Percentiles rank a stretch among this genome's conserved stretches.
These are phyloP conservation scores for Phalacrocorax brasilianus DNA, from an alignment of 2,113 vertebrate species.

Conservation along the genomic window DNA sequence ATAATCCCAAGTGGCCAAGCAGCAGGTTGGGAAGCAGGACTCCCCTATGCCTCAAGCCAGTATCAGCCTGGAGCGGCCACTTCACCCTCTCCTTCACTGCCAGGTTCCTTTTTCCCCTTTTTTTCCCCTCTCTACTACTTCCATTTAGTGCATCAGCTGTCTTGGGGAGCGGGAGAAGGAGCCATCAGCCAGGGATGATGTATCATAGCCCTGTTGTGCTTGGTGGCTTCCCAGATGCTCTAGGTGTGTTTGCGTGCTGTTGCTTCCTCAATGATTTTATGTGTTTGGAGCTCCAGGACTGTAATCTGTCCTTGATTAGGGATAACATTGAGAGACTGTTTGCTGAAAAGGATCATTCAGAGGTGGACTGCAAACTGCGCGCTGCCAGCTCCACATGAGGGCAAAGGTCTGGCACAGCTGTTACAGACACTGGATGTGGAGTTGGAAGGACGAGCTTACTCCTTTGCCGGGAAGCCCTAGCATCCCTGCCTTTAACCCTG, in stretches of 20 bases:
- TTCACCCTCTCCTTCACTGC: neutral
- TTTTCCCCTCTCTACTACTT: neutral
- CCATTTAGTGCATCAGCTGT: neutral
- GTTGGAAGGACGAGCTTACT: neutral
- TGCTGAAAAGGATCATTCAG: neutral
- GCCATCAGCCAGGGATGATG: neutral
- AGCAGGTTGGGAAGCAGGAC: neutral
- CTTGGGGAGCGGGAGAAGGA: neutral
- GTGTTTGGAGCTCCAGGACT: neutral
- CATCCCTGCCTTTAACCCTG: neutral
- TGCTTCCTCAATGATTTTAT: neutral
- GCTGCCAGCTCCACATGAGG: neutral
- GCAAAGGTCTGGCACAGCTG: neutral
- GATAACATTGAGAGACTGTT: neutral
- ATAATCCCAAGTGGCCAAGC: neutral
- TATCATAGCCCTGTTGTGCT: neutral
- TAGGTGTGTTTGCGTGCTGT: neutral
- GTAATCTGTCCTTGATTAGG: neutral
- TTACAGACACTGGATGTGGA: neutral
- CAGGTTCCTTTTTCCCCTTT: neutral
- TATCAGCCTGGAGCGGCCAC: neutral
- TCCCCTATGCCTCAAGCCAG: neutral
- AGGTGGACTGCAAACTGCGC: neutral
- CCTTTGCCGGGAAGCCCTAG: neutral
- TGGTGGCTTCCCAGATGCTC: neutral